Evolutionary conservation across 2,797 vertebrate species (phyloP).

Genomic region (Phalanger gymnotis): DNA sequence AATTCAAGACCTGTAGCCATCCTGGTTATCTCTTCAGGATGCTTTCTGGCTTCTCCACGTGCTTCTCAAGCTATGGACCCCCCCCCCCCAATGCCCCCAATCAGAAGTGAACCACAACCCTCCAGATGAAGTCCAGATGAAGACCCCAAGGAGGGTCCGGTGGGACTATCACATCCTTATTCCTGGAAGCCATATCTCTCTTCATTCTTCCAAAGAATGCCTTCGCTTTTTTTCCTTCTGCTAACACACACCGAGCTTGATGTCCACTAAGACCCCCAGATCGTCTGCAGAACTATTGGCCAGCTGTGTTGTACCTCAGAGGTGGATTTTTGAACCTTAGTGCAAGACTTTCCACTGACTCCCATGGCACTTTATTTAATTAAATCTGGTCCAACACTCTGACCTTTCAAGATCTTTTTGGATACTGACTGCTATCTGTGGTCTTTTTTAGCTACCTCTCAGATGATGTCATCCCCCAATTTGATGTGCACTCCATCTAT

Average conservation of each 20-base stretch:
- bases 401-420: not conserved
- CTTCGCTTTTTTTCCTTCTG: not conserved
- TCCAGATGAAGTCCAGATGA: not conserved
- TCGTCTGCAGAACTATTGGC: not conserved
- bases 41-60: not conserved
- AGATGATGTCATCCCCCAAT: not conserved
- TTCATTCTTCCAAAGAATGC: not conserved
- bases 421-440: not conserved
- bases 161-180: not conserved
- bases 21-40: not conserved
- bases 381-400: not conserved
- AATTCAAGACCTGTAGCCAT: not conserved
- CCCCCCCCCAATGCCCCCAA: too few relatives aligned
- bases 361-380: not conserved
- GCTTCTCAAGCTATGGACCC: not conserved
- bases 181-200: slow-evolving; percentile 21
- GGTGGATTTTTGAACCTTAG: not conserved
- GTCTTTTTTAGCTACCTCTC: too few relatives aligned
- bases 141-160: not conserved
- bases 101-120: not conserved
- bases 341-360: not conserved
- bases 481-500: not conserved
- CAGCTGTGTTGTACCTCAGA: not conserved
- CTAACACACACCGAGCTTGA: not conserved
- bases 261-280: not conserved